Base-by-base conservation (phyloP, 2,113 vertebrate species). In the Petrocephalus zakoni region DNA sequence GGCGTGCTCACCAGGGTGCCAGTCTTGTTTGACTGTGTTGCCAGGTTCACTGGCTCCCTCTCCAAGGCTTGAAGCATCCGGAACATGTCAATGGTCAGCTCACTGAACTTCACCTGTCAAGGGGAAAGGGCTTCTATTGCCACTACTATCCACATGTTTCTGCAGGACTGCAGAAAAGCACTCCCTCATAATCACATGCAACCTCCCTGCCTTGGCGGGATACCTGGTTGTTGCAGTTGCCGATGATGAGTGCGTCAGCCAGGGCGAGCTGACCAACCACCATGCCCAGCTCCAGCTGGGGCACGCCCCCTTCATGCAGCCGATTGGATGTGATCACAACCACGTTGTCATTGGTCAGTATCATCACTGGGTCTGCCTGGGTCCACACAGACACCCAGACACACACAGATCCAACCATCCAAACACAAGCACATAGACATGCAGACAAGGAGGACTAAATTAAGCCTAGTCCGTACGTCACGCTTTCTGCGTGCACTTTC, bases 191-290 rank as follows among this genome's bases (percentile, higher is more conserved):
- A 98, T 96, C 49, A 96, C 96, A 86, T 96, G 97, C 93, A 97
- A 17, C 97, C 49, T 55, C 37, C 49, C 11, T 19, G 46, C 19
- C 21, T 7, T 49, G 37, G n/a, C 15, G n/a, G 87, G 93, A 94
- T 94, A 97, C 98, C 98, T 99, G 98, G 94, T 97, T 98, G 95
- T 97, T 98, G 95, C 97, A 98, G 96, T 99, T 99, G 91, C 98
- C 98, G 92, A 99, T 96, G 94, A 99, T 98, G 90, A 99, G 96
- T 0, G 97, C 97, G 89, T 99, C 98, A 25, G 98, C 97, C 88
- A 99, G 96, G 92, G 95, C 93, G 90, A 99, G 94, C 93, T 99
- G 98, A 19, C 98, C 98, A 90, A 99, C 98, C 92, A 99, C 97
- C 98, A 99, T 99, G 88, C 98, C 98, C 92, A 98, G 98, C 92